Evolutionary conservation across 2,888 invertebrate species (phyloP), one percentile per base, ranked within the genome.

Genomic region (Dicyrtoma fusca): DNA sequence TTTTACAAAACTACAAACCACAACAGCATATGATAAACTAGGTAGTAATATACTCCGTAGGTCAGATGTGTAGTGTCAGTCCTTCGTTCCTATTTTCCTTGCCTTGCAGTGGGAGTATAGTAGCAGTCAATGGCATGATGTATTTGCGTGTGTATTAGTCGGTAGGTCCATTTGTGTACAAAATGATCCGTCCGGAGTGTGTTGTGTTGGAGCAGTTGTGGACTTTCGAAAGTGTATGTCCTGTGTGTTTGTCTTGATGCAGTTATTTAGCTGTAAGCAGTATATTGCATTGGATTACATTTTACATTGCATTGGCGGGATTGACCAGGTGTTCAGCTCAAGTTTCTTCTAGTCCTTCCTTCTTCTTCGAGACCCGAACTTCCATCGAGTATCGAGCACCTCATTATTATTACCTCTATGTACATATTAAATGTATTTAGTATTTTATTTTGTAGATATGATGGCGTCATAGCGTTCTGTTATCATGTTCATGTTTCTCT

Each of bases 321-420:
- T 68, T 68, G 68, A 69, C 69, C 69, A 69, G 69, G 69, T 69
- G 69, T 69, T 69, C 69, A 69, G 45, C 69, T 69, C 69, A 61
- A 69, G 69, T 69, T 69, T 69, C 69, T 42, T n/a, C 47, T 47
- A 47, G 57, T 69, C 26, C 21, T 21, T 13, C 13, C 45, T 45
- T 44, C 44, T 55, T 19, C 26, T 13, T 51, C 66, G 21, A 26
- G 13, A 49, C 51, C 25, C 65, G 19, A 65, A 49, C 10, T 51
- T 65, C 17, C 23, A 51, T 49, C 10, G 51, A 21, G 21, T 8
- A 21, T 21, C 17, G 1, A 65, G 65, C 65, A 65, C 65, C 51
- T 65, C 65, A 34, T 65, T 51, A 25, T n/a, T 53, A 19, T 53
- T 34, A 34, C 34, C 34, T 34, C 34, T 34, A 34, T 34, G 34